Evolutionary conservation across 2,888 invertebrate species (phyloP), one percentile per base, ranked within the genome.

Genomic region (Hoplodrina ambigua): DNA sequence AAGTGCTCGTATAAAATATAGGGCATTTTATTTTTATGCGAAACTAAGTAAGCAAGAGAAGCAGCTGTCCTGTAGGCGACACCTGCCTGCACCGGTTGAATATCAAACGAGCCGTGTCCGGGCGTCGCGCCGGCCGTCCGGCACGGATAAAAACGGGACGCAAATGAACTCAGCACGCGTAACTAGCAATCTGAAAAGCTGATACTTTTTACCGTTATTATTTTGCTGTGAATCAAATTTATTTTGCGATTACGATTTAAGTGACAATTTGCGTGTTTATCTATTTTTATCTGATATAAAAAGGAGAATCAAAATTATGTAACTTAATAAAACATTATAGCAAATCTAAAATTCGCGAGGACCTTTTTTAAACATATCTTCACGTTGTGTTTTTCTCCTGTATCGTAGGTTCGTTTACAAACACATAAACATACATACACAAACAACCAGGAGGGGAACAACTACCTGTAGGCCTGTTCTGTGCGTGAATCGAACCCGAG

Each of bases 31-130:
- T 78, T 81, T 78, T 66, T 71, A 67, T 77, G 41, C 54, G 20
- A 53, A 73, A 60, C 19, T 67, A 81, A 75, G 63, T 69, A 69
- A 67, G 69, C 67, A 65, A 69, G 52, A 59, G 61, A 63, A 64
- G 33, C 63, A 69, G 69, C 54, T 71, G 69, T 76, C 55, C 61
- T 84, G 72, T 60, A 67, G 30, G 58, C 44, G 75, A 84, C 82
- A 83, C 80, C 82, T 79, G 74, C 70, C 65, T 55, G 70, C 82
- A 59, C 71, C 59, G 70, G 71, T 41, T 82, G 82, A 83, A 83
- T 84, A 77, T 77, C 77, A 78, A 83, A 84, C 82, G 75, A 84
- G 59, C 69, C 72, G 55, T 68, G 64, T 68, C 78, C 67, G 56
- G 71, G 60, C 20, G 33, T 41, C 50, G 17, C 52, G 33, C 53